phyloP scores from a whole-genome alignment of 2,888 invertebrate genomes.

The Melanargia galathea region DNA sequence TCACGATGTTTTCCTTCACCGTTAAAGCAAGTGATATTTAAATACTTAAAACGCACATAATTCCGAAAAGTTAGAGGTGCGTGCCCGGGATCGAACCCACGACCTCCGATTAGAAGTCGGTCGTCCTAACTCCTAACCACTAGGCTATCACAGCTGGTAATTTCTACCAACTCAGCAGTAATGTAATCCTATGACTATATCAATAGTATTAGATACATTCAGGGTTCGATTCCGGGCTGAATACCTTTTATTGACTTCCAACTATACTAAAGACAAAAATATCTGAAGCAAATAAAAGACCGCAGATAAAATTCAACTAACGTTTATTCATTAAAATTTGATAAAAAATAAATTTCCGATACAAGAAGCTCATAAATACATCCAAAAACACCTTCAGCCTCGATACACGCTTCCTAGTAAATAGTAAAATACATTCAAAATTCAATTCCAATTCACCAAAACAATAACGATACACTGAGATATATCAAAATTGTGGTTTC shows the following conservation, averaged over 20 bases:
- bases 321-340: conserved; percentile 29
- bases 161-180: no score
- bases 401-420: conserved; percentile 31
- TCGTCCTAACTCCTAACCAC: no score
- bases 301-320: conserved; percentile 28
- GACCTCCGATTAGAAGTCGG: no score
- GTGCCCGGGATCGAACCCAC: no score
- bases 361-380: conserved; percentile 21
- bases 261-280: background rate
- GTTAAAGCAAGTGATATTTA: no score
- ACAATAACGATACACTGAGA: conserved; percentile 58
- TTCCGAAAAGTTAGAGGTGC: no score
- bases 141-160: no score
- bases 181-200: no score
- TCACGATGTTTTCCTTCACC: no score
- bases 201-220: no score
- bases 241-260: background rate
- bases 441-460: conserved; percentile 53
- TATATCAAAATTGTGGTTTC: conserved; percentile 61
- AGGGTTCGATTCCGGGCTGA: background rate
- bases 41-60: no score
- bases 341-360: conserved; percentile 33
- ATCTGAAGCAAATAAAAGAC: conserved; percentile 19
- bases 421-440: conserved; percentile 12
- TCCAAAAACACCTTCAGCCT: conserved; percentile 42